These are phyloP conservation scores for Rhynchomys soricoides DNA, from an alignment of 2,113 vertebrate species.

Conservation along the genomic window DNA sequence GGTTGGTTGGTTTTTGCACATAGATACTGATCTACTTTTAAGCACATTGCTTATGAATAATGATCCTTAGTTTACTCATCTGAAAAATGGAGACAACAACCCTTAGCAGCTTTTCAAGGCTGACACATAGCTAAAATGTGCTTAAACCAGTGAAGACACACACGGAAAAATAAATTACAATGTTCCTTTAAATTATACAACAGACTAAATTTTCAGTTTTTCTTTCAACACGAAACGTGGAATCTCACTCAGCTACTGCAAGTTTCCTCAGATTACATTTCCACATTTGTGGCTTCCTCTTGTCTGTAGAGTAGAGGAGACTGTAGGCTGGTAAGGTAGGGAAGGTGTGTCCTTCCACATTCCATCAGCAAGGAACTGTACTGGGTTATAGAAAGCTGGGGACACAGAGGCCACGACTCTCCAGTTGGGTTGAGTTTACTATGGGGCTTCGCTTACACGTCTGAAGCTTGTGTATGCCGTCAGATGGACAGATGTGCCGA, in stretches of 20 bases:
- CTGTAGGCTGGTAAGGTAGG: too few species aligned
- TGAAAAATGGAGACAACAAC: constrained; percentile 18
- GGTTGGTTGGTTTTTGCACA: constrained; percentile 21
- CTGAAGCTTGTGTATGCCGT: not conserved
- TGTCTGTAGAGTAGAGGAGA: not conserved
- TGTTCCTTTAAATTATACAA: constrained; percentile 23
- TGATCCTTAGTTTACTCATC: constrained; percentile 13
- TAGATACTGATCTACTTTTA: not conserved
- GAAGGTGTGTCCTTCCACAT: not conserved
- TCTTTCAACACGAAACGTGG: not conserved
- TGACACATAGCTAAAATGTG: not conserved
- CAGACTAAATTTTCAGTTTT: constrained; percentile 20
- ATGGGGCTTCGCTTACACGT: not conserved
- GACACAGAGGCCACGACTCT: not conserved
- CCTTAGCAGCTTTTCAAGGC: not conserved
- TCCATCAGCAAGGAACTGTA: not conserved
- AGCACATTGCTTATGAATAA: not conserved
- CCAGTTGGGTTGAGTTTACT: not conserved
- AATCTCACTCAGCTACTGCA: not conserved
- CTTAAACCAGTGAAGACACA: not conserved
- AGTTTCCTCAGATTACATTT: not conserved
- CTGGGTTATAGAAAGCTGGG: not conserved
- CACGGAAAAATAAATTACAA: not conserved
- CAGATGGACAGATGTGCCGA: not conserved
- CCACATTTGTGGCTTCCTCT: not conserved